Conservation (phyloP, 2,888 invertebrate species). For the Phasia obesa region DNA sequence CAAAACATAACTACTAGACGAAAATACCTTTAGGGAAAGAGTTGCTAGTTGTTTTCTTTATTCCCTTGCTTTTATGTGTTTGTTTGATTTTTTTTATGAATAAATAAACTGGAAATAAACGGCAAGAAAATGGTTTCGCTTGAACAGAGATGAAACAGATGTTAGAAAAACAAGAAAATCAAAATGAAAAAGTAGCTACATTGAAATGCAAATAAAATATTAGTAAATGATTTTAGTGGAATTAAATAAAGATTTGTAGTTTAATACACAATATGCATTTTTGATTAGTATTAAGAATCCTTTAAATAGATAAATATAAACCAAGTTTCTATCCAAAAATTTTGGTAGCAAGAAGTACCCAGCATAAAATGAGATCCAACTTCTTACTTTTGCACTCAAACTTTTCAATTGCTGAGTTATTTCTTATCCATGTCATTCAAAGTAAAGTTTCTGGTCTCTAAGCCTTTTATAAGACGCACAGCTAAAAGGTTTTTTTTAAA, state of each 20-base stretch:
- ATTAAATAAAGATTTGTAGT: background rate
- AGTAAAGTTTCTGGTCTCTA: too few relatives aligned
- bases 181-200: constrained; percentile 24
- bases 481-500: too few relatives aligned
- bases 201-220: constrained; percentile 19
- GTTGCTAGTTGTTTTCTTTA: constrained; percentile 23
- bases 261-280: too few relatives aligned
- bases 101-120: constrained; percentile 47
- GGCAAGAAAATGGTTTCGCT: constrained; percentile 48
- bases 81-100: constrained; percentile 5
- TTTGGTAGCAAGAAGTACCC: too few relatives aligned
- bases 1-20: constrained; percentile 63
- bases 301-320: too few relatives aligned
- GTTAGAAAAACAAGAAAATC: constrained; percentile 35
- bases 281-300: too few relatives aligned
- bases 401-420: too few relatives aligned
- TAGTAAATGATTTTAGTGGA: background rate
- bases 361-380: too few relatives aligned
- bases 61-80: background rate
- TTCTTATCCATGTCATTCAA: too few relatives aligned
- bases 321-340: too few relatives aligned
- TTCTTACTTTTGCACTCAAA: too few relatives aligned
- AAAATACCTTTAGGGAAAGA: constrained; percentile 52
- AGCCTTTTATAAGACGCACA: too few relatives aligned
- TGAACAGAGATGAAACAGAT: constrained; percentile 40